Percentiles rank a stretch among this genome's conserved stretches.
Conservation (phyloP, 2,797 vertebrate species). For the Eleutherodactylus coqui region DNA sequence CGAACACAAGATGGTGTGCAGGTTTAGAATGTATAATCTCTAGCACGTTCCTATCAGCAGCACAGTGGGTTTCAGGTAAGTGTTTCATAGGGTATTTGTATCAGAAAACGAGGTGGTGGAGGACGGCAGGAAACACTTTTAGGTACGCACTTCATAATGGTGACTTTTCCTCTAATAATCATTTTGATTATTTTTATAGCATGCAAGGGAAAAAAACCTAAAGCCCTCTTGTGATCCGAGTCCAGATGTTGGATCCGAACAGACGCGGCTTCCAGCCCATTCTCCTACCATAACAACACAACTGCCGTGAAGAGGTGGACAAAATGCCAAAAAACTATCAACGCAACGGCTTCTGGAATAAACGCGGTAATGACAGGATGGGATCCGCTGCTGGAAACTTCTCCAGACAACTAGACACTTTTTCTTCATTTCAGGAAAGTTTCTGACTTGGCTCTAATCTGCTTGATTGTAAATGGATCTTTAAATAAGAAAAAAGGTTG, state of each 20-base stretch:
- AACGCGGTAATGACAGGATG: slow-evolving; percentile 18
- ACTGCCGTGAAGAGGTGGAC: neutral
- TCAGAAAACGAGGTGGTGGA: neutral
- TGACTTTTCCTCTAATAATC: neutral
- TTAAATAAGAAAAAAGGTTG: too few relatives aligned
- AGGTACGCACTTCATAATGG: neutral
- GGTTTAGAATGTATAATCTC: too few relatives aligned
- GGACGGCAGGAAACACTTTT: neutral
- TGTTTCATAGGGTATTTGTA: neutral
- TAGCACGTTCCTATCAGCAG: neutral
- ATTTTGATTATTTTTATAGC: neutral
- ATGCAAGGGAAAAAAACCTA: neutral
- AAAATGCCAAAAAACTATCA: slow-evolving; percentile 4
- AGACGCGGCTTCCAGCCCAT: neutral
- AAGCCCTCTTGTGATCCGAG: neutral
- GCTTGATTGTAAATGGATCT: too few relatives aligned
- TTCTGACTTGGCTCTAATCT: too few relatives aligned
- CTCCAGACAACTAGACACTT: neutral
- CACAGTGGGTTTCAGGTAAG: neutral
- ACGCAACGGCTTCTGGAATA: slow-evolving; percentile 45
- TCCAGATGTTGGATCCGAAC: neutral
- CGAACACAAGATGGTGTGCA: too few relatives aligned
- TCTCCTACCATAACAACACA: neutral
- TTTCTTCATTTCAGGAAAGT: neutral
- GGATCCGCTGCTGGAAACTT: slow-evolving; percentile 31